Percentiles rank a stretch among this genome's conserved stretches.
These are phyloP conservation scores for Dasysyrphus albostriatus DNA, from an alignment of 2,888 invertebrate genomes.

Conservation along the genomic window DNA sequence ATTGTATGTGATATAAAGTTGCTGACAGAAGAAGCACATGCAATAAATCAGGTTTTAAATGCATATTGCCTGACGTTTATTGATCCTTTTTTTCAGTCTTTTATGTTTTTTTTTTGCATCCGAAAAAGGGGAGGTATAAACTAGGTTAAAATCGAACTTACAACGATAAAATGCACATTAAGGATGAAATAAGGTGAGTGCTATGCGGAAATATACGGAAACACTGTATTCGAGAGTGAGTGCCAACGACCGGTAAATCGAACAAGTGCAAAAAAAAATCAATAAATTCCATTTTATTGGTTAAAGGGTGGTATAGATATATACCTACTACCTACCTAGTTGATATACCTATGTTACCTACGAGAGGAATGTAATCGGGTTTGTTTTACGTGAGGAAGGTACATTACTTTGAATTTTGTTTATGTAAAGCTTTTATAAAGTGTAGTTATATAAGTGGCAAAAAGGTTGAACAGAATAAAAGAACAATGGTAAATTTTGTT, in stretches of 20 bases:
- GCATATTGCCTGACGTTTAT: conserved; percentile 68
- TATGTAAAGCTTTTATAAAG: conserved; percentile 3
- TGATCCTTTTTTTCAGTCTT: conserved; percentile 55
- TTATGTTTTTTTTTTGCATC: background rate
- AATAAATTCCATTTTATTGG: conserved; percentile 47
- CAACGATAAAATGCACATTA: conserved; percentile 61
- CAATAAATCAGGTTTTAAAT: conserved; percentile 74
- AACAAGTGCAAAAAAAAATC: conserved; percentile 51
- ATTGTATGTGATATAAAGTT: conserved; percentile 13
- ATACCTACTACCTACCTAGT: background rate
- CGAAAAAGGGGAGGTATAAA: conserved; percentile 11
- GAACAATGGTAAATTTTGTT: background rate
- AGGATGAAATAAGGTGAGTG: conserved; percentile 27
- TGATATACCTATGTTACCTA: background rate
- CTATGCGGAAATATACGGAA: background rate
- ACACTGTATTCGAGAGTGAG: conserved; percentile 17
- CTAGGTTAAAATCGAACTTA: conserved; percentile 16
- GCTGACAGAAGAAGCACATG: conserved; percentile 38
- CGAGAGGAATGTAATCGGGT: conserved; percentile 32
- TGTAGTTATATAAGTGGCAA: background rate
- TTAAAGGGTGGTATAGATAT: conserved; percentile 4
- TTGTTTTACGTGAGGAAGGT: conserved; percentile 29
- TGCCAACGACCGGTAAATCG: conserved; percentile 58
- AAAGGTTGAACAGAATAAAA: background rate
- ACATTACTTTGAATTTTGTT: conserved; percentile 26